A percentile compares a stretch with the other conserved stretches of the same genome.
These are phyloP conservation scores for Exephanes ischioxanthus DNA, from an alignment of 2,888 invertebrate species.

Conservation along the genomic window DNA sequence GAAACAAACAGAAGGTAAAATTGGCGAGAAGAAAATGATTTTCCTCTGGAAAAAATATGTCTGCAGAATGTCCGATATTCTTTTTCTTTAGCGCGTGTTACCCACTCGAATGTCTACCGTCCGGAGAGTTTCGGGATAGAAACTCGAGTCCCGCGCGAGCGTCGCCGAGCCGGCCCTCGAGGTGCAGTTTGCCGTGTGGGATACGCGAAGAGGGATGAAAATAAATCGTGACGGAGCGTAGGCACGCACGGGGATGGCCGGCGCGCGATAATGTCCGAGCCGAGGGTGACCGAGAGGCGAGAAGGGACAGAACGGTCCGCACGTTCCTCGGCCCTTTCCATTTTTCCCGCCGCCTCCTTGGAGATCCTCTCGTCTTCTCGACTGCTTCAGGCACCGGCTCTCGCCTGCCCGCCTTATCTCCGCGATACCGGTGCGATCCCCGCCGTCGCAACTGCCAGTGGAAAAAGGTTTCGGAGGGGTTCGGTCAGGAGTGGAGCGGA, in stretches of 20 bases:
- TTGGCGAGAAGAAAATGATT: too few species aligned
- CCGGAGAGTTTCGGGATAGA: conserved; percentile 24
- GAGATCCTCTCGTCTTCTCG: conserved; percentile 39
- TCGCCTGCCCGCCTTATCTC: conserved; percentile 47
- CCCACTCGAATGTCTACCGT: background rate
- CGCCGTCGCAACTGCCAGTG: conserved; percentile 8
- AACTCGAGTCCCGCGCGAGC: background rate
- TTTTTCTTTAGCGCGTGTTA: too few species aligned
- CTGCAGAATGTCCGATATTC: too few species aligned
- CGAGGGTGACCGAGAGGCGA: conserved; percentile 15
- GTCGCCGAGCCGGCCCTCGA: conserved; percentile 1
- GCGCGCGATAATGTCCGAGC: conserved; percentile 49
- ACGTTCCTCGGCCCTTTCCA: conserved; percentile 43
- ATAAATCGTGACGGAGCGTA: conserved; percentile 47
- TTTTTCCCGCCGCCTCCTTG: conserved; percentile 21
- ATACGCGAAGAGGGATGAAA: conserved; percentile 9
- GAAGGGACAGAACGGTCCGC: conserved; percentile 19
- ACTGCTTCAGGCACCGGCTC: conserved; percentile 5
- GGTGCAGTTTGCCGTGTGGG: background rate
- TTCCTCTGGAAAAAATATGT: too few species aligned
- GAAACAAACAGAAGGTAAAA: too few species aligned
- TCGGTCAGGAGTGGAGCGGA: conserved; percentile 16
- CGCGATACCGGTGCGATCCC: conserved; percentile 32
- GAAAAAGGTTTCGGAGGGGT: conserved; percentile 43
- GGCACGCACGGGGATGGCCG: conserved; percentile 25